Evolutionary conservation across 2,888 invertebrate genomes (phyloP), one percentile per base, ranked within the genome.

Genomic region (Sceliomorpha sp.): DNA sequence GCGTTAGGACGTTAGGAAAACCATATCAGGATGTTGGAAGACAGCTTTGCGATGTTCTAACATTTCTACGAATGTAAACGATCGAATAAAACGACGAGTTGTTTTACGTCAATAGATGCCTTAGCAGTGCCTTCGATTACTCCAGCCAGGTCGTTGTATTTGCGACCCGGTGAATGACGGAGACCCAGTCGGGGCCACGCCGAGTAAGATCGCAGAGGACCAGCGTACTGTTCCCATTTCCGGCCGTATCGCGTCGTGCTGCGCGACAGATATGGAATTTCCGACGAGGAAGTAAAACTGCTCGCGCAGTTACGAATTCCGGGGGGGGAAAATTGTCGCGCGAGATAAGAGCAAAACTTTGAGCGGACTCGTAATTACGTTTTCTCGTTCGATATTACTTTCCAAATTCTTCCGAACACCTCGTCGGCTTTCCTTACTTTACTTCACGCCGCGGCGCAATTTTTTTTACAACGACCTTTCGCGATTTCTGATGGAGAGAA

Each of bases 201-300:
- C 13, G 40, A 20, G 44, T 26, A 56, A 36, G 50, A 50, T 40
- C 36, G 50, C 2, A 31, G 29, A 40, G 7, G 24, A 7, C 10
- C 32, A 24, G 12, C 39, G 12, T 24, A 42, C 48, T 48, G 8
- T 29, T 32, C 27, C 48, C 29, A 55, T 48, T 55, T 55, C 55
- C 42, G 55, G 32, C 24, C 12, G 40, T 32, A 47, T 63, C 53
- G 58, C 39, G 9, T 31, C 37, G 17, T n/a, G 47, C 20, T 48
- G 15, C 50, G 45, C 56, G 56, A 64, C 64, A 56, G 64, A 64
- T 64, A 64, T 53, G 50, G 51, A 50, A 58, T 64, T 64, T 56
- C 64, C 64, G 64, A 58, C 50, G 31, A 17, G 50, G 64, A 56
- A 64, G 56, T 51, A n/a, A 50, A 64, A 58, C 53, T 64, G 36